A percentile compares a stretch with the other conserved stretches of the same genome.
These are phyloP conservation scores for Chaetophractus vellerosus DNA, from an alignment of 2,797 vertebrate genomes.

Conservation along the genomic window DNA sequence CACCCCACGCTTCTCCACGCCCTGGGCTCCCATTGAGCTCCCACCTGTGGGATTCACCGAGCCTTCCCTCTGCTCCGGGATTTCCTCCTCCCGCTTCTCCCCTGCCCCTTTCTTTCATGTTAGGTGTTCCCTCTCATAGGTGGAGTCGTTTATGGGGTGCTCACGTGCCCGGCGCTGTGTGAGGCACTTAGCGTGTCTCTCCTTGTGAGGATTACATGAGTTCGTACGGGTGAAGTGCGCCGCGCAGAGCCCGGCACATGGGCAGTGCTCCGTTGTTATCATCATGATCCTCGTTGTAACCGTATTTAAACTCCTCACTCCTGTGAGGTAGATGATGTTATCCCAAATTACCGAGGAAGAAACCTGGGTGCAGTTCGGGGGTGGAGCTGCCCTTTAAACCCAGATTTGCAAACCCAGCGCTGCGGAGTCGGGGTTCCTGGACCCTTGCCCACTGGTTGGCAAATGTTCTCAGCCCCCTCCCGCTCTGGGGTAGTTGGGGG, in stretches of 20 bases:
- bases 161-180: background rate
- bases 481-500: background rate
- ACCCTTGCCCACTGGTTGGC: background rate
- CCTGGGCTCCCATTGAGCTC: background rate
- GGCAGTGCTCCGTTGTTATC: background rate
- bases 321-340: background rate
- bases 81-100: too few species aligned
- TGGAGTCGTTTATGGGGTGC: background rate
- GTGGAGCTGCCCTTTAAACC: background rate
- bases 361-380: background rate
- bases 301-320: background rate
- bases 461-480: background rate
- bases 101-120: background rate
- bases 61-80: background rate
- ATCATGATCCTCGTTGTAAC: accelerated
- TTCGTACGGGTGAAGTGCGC: accelerated
- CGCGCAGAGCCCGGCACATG: accelerated
- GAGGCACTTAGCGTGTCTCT: background rate
- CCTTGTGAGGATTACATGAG: too few species aligned
- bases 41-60: background rate
- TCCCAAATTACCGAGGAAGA: background rate
- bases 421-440: background rate
- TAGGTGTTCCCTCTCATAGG: background rate
- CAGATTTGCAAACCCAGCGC: background rate
- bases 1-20: background rate